Base-by-base conservation (phyloP, 2,888 invertebrate species). In the Noctua pronuba region DNA sequence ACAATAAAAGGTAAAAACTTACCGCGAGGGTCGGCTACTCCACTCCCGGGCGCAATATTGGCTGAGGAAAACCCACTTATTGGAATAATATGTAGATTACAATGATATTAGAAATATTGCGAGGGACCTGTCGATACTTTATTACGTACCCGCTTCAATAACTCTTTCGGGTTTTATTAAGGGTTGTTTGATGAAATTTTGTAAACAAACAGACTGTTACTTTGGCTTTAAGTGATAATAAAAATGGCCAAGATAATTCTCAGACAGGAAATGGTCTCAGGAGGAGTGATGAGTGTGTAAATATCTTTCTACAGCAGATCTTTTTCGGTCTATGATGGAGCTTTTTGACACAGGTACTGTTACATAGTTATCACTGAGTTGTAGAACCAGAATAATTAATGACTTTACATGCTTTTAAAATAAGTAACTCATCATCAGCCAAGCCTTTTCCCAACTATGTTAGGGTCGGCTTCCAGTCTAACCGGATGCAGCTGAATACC, bases 51-150 rank as follows among this genome's bases (percentile, higher is more conserved):
- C 92, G 93, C 95, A 94, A 96, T 96, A 96, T 96, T 94, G 95
- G 91, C 86, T 86, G 89, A 91, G 92, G 93, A 94, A 95, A 95
- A 94, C 94, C 93, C 95, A 95, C 96, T 96, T 96, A 96, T 96
- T 95, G 96, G 95, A 95, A 96, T 96, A 96, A 96, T 96, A 96
- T 96, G 96, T 95, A 96, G 96, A 96, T 96, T 96, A 92, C 93
- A 93, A 93, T 92, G 92, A 95, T 95, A 95, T 95, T 95, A 95
- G 93, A 93, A 93, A 92, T 94, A 93, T 94, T 93, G 92, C 88
- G 92, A 92, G 91, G 93, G 94, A 92, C 91, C 90, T 90, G 88
- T 92, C 93, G 92, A 93, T 95, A 93, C 92, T 94, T 94, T 95
- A 94, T 92, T 92, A 92, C 88, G 72, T 81, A 65, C 83, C 80